phyloP scores from a whole-genome alignment of 2,888 invertebrate species.

The Danaus chrysippus region DNA sequence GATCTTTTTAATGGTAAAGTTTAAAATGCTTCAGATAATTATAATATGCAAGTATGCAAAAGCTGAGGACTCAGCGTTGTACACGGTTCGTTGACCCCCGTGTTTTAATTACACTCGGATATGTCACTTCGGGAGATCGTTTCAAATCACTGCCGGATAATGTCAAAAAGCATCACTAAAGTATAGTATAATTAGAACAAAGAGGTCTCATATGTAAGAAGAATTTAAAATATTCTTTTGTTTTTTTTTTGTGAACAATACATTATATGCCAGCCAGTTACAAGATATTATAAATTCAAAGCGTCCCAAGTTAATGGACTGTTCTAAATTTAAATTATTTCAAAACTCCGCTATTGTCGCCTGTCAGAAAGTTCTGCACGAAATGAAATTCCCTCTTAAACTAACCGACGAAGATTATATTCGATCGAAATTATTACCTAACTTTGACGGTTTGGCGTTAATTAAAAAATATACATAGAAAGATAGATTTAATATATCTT shows the following conservation, averaged over 20 bases:
- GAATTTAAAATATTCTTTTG: no score
- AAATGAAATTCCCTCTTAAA: conserved; percentile 57
- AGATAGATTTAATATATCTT: no score
- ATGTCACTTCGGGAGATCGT: conserved; percentile 38
- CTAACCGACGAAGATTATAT: conserved; percentile 30
- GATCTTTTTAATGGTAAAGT: no score
- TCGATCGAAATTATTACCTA: conserved; percentile 16
- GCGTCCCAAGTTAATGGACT: neutral
- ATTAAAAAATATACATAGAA: neutral
- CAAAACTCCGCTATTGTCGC: conserved; percentile 16
- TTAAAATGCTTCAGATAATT: no score
- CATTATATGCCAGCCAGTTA: no score
- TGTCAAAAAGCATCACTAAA: neutral
- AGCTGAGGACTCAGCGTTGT: no score
- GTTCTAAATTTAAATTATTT: neutral
- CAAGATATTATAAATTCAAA: no score
- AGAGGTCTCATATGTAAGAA: neutral
- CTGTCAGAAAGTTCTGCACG: conserved; percentile 30
- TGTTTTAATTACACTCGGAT: conserved; percentile 35
- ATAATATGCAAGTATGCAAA: no score
- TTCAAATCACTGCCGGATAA: conserved; percentile 12
- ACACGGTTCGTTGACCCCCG: conserved; percentile 11
- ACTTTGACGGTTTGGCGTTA: neutral
- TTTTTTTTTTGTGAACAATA: no score
- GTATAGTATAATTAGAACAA: neutral